Base-by-base conservation (phyloP, 2,113 vertebrate genomes). In the Baryphthengus martii region DNA sequence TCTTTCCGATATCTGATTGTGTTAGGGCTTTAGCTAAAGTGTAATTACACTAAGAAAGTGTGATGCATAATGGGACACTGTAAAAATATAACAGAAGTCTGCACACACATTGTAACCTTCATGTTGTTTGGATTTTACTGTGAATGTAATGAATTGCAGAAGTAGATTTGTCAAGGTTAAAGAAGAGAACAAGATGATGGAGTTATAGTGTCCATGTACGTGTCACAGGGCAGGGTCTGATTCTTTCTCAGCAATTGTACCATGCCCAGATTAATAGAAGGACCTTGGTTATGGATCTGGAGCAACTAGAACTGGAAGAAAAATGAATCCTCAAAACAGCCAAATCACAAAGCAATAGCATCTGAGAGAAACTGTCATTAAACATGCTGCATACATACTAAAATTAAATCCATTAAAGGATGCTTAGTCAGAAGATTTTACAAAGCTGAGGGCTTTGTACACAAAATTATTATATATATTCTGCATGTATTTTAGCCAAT, bases 281-380 rank as follows among this genome's bases (percentile, higher is more conserved):
- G 23, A 53, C 39, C 21, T 15, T 63, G 47, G 55, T 62, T 79
- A 39, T 59, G 67, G 52, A 35, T 86, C 39, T 77, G 53, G 44
- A 93, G 9, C 31, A 74, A 84, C 16, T 63, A 71, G 35, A 74
- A 37, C 56, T 53, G 56, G 74, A 90, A 83, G 52, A 72, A 40
- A 77, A 95, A 90, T 56, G 53, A 55, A 90, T 90, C 56, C 87
- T 86, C 23, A 71, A 71, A 44, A 49, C 16, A 67, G 40, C 11
- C 62, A 89, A 89, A 78, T 95, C 76, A 86, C 83, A 91, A 66
- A 91, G 81, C 53, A 90, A 76, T 89, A 59, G 65, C 24, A 76
- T 71, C 42, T 88, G 67, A 90, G 56, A 94, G 50, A 90, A 73
- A 90, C 72, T 76, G 20, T 55, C 73, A 95, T 92, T 83, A 93